Conservation (phyloP, 2,113 vertebrate genomes). For the Lepus europaeus region DNA sequence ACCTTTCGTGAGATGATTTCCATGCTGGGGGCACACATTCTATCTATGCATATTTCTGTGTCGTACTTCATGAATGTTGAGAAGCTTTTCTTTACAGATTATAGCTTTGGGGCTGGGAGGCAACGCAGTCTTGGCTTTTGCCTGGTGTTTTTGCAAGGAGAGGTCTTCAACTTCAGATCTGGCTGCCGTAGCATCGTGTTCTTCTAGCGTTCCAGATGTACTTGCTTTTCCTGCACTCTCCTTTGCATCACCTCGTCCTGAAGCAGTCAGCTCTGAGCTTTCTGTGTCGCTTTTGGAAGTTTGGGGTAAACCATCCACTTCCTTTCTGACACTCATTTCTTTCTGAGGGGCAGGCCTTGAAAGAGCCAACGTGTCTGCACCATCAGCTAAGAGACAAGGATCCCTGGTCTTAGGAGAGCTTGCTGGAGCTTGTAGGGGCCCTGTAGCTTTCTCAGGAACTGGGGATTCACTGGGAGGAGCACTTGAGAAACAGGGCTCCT, state of each 20-base stretch:
- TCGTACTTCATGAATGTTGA: conserved; percentile 86
- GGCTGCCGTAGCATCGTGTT: conserved; percentile 67
- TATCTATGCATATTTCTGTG: conserved; percentile 90
- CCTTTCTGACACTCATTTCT: conserved; percentile 81
- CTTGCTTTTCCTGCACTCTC: conserved; percentile 58
- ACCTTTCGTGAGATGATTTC: conserved; percentile 88
- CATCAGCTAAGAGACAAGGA: conserved; percentile 65
- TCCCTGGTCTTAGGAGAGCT: conserved; percentile 70
- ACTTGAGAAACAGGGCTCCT: conserved; percentile 88
- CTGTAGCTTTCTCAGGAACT: background rate
- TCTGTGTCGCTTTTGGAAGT: conserved; percentile 87
- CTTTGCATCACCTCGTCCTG: conserved; percentile 65
- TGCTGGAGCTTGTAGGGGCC: conserved; percentile 56
- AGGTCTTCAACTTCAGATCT: conserved; percentile 65
- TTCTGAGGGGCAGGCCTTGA: conserved; percentile 81
- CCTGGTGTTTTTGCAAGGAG: conserved; percentile 75
- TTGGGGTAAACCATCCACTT: conserved; percentile 48
- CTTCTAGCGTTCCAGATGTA: conserved; percentile 72
- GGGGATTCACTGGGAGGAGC: conserved; percentile 79
- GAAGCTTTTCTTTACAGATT: conserved; percentile 87
- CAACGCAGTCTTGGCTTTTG: conserved; percentile 79
- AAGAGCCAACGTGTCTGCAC: conserved; percentile 62
- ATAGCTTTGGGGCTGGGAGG: conserved; percentile 83
- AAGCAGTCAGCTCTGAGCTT: conserved; percentile 76
- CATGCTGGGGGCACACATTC: conserved; percentile 85